Base-by-base conservation (phyloP, 1,140 invertebrate genomes). In the Dinoponera quadriceps region DNA sequence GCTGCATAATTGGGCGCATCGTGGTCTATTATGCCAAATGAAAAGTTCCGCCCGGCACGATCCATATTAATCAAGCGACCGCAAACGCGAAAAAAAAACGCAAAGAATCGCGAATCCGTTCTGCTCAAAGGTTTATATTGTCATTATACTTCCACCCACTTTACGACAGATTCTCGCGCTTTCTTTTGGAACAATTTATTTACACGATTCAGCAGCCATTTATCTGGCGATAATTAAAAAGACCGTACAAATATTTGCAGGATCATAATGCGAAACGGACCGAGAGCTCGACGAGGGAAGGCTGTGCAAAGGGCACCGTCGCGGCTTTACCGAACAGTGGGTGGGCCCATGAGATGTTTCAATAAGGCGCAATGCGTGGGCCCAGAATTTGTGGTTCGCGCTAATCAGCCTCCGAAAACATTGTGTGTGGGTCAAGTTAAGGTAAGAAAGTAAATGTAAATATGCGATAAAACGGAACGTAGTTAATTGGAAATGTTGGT, bases 261-360 rank as follows among this genome's bases (percentile, higher is more conserved):
- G 81, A 92, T 86, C 81, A 83, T 90, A 25, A 49, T 92, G 20
- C 93, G 92, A 49, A 94, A 93, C 86, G 93, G 93, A 48, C 94
- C 94, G 1, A 90, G 93, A 82, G 93, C 93, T 55, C 87, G 92
- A 27, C 90, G 91, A 11, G 93, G 95, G 27, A 96, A 96, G 91
- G 96, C 96, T 16, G 96, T 97, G 22, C 96, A 97, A 91, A 94
- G 96, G 88, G 96, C 96, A 59, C 96, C 96, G 13, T 97, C 96
- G 2, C 95, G 96, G 20, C 92, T 97, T 13, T 97, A 97, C 85
- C 94, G 95, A 89, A 95, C 95, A 9, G 94, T 95, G 73, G 94
- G 93, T 93, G 92, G 93, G 69, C 93, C 90, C 13, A 86, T 92
- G 33, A 92, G 93, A 51, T 90, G 89, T 83, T 91, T 92, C 66